phyloP scores from a whole-genome alignment of 2,113 vertebrate species.

The Phrynocephalus versicolor region DNA sequence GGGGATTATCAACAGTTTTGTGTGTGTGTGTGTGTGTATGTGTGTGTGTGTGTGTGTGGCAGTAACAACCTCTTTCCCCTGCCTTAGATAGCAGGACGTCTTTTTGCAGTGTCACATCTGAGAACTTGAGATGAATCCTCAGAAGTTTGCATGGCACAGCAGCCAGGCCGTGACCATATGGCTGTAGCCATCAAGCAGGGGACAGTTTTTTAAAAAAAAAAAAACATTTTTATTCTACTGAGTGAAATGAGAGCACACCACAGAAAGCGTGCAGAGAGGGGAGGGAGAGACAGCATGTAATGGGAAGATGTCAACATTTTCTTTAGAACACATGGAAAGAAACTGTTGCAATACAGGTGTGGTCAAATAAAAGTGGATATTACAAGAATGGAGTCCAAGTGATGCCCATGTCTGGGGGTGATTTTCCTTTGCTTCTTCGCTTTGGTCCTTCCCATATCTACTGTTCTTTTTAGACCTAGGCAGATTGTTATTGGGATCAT shows the following conservation, averaged over 20 bases:
- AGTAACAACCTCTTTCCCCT: too few relatives aligned
- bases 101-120: neutral
- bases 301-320: constrained; percentile 8
- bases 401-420: constrained; percentile 52
- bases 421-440: constrained; percentile 29
- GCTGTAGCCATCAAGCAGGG: neutral
- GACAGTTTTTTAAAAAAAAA: neutral
- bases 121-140: neutral
- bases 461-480: constrained; percentile 51
- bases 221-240: neutral
- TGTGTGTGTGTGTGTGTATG: too few relatives aligned
- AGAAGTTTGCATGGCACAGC: too few relatives aligned
- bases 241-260: neutral
- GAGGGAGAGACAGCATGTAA: neutral
- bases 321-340: constrained; percentile 10
- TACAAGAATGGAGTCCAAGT: constrained; percentile 31
- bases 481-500: constrained; percentile 40
- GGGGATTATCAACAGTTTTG: too few relatives aligned
- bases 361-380: constrained; percentile 32
- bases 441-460: constrained; percentile 46
- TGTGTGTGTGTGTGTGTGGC: too few relatives aligned
- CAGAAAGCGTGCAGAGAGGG: neutral
- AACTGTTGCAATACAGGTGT: neutral
- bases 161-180: neutral
- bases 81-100: neutral